Percentiles rank a stretch among this genome's conserved stretches.
Conservation (phyloP, 2,113 vertebrate genomes). For the Corvus cornix region DNA sequence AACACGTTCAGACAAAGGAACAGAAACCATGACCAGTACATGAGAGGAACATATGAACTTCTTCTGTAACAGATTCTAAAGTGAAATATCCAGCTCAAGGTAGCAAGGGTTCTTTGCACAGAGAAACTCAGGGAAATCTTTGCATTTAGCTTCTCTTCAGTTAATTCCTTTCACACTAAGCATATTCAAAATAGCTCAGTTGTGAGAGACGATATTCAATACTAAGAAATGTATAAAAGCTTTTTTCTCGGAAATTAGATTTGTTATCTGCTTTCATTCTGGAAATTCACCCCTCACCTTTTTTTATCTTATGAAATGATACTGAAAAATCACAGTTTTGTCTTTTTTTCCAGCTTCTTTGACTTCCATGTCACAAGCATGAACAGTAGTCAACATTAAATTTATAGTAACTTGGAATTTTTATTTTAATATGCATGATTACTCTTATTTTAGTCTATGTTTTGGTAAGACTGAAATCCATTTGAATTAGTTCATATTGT, state of each 20-base stretch:
- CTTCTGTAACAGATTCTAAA: neutral
- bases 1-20: neutral
- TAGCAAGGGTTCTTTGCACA: neutral
- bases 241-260: neutral
- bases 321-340: neutral
- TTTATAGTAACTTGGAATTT: neutral
- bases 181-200: neutral
- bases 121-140: neutral
- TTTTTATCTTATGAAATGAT: neutral
- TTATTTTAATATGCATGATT: neutral
- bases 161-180: neutral
- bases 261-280: neutral
- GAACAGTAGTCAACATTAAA: neutral
- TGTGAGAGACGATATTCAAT: neutral
- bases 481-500: neutral
- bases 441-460: neutral
- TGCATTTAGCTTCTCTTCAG: neutral
- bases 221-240: neutral
- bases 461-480: neutral
- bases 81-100: neutral
- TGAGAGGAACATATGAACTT: neutral
- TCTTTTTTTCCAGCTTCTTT: neutral
- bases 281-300: neutral
- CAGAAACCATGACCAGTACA: neutral
- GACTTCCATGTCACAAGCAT: neutral